A percentile compares a stretch with the other conserved stretches of the same genome.
These are phyloP conservation scores for Lepidotrigona ventralis DNA, from an alignment of 1,140 invertebrate genomes.

Conservation along the genomic window DNA sequence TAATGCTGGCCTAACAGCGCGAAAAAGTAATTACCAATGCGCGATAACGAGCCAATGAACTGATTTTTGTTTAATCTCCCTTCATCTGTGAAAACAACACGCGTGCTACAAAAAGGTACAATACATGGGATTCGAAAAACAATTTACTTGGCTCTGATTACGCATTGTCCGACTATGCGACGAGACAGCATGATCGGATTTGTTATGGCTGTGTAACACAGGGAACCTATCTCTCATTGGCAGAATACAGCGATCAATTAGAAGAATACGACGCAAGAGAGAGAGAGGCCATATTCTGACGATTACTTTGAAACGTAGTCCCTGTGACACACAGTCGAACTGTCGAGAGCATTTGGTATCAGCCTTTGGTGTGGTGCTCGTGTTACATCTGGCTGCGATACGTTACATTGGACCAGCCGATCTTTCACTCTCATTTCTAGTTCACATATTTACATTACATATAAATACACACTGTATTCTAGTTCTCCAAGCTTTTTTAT, in stretches of 20 bases:
- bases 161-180: neutral
- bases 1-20: constrained; percentile 15
- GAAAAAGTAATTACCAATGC: constrained; percentile 42
- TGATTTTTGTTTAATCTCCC: neutral
- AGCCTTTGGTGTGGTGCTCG: constrained; percentile 18
- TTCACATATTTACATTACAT: neutral
- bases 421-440: constrained; percentile 25
- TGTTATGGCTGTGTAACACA: constrained; percentile 46
- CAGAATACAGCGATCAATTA: constrained; percentile 32
- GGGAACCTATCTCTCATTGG: constrained; percentile 40
- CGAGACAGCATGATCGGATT: neutral
- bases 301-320: constrained; percentile 29
- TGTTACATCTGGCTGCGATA: constrained; percentile 58
- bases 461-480: constrained; percentile 29
- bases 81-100: neutral
- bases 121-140: neutral
- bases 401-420: constrained; percentile 62
- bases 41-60: constrained; percentile 25
- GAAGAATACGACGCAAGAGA: neutral
- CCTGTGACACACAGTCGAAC: constrained; percentile 44
- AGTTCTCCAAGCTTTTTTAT: constrained; percentile 19
- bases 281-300: constrained; percentile 1
- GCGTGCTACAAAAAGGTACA: neutral
- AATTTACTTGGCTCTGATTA: constrained; percentile 20
- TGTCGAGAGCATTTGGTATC: constrained; percentile 30